These are phyloP conservation scores for Halictus ligatus DNA, from an alignment of 2,888 invertebrate species.

Conservation along the genomic window DNA sequence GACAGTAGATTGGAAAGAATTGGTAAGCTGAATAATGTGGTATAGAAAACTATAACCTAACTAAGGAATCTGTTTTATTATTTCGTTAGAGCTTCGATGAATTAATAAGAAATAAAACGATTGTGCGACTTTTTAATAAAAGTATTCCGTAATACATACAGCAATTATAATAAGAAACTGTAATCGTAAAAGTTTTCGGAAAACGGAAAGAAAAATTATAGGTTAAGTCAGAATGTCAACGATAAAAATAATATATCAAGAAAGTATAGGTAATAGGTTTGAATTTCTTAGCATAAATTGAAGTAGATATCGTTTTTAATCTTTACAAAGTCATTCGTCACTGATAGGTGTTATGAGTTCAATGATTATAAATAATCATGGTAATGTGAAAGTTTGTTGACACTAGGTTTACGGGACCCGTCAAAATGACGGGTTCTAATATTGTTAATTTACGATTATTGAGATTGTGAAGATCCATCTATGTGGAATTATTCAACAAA, in stretches of 20 bases:
- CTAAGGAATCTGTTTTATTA: too few species aligned
- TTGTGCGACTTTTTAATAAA: neutral
- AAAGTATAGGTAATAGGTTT: neutral
- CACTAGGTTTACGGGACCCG: too few species aligned
- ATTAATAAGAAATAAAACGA: neutral
- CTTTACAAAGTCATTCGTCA: neutral
- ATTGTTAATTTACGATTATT: too few species aligned
- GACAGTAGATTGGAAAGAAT: conserved; percentile 86
- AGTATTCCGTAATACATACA: neutral
- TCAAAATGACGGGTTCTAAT: too few species aligned
- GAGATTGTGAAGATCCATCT: too few species aligned
- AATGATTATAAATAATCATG: neutral
- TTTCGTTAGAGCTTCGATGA: neutral
- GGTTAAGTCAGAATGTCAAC: neutral
- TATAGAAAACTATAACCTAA: conserved; percentile 42
- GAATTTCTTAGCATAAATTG: neutral
- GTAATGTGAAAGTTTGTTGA: neutral
- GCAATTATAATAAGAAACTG: neutral
- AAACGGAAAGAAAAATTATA: neutral
- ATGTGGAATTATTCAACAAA: too few species aligned
- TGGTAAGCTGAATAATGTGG: conserved; percentile 84
- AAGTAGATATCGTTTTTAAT: too few species aligned
- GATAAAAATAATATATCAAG: neutral
- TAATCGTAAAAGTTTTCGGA: neutral
- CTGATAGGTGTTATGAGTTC: neutral